Evolutionary conservation across 2,113 vertebrate genomes (phyloP).

Genomic region (Cricetomys ansorgei): DNA sequence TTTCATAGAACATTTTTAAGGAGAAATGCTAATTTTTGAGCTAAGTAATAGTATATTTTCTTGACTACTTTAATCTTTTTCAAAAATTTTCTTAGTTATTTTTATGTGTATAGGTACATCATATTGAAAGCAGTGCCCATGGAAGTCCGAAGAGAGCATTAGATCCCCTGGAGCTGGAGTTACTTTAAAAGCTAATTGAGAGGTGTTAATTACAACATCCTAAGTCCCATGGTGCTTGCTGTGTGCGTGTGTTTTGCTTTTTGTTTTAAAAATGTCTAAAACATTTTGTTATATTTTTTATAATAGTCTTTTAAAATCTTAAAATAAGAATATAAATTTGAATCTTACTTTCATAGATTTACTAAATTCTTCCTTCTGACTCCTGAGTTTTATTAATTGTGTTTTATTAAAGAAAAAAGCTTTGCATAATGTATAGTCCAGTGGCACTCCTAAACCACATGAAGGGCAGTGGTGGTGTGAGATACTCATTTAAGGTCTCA

Average conservation of each 20-base stretch:
- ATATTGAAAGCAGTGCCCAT: neutral
- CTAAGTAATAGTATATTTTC: neutral
- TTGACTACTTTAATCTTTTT: neutral
- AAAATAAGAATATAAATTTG: conserved; percentile 43
- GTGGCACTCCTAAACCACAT: neutral
- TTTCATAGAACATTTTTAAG: neutral
- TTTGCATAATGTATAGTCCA: neutral
- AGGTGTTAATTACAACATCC: neutral
- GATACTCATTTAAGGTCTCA: neutral
- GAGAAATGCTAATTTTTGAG: neutral
- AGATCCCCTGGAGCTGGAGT: neutral
- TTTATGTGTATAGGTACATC: neutral
- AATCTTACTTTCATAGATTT: conserved; percentile 10
- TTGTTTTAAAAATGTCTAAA: neutral
- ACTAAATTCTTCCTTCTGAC: neutral
- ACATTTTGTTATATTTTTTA: conserved; percentile 4
- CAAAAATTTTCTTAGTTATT: neutral
- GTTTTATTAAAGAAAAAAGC: neutral
- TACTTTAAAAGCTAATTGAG: neutral
- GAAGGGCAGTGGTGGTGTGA: neutral
- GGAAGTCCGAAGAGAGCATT: neutral
- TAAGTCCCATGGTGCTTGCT: neutral
- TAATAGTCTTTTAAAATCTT: neutral
- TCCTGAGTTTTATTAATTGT: conserved; percentile 19
- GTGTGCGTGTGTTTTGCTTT: too few species aligned